Base-by-base conservation (phyloP, 1,140 invertebrate species). In the Atta cephalotes region DNA sequence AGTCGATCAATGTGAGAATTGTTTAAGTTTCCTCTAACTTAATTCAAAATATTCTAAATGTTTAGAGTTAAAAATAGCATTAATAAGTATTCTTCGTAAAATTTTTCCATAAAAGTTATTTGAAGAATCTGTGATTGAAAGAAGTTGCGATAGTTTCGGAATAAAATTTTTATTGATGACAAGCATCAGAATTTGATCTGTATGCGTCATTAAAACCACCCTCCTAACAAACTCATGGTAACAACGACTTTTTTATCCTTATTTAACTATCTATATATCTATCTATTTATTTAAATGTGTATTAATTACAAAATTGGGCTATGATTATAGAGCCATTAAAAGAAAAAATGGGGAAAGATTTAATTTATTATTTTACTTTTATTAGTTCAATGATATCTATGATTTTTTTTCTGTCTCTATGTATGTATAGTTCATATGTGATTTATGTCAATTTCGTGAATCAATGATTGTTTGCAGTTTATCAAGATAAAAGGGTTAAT, bases 191-290 rank as follows among this genome's bases (percentile, higher is more conserved):
- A 85, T 87, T 88, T 62, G 63, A 87, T 90, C 62, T 85, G 25
- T 70, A 21, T 70, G 74, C 85, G 89, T 91, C 92, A 92, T 90
- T 93, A 91, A 93, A 92, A 92, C 92, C 92, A 93, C 91, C 92
- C 91, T 7, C 88, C 89, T 92, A 90, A 92, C 90, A 89, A 90
- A 85, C 89, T 90, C 81, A 90, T 89, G 56, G 80, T 84, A 84
- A 84, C 70, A 84, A 76, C 70, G 80, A 76, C 80, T 84, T 82
- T 71, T 35, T 58, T 74, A 10, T 74, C 56, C 39, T 82, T 84
- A 84, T 84, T 39, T 84, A 84, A 84, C 35, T 74, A 16, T 49
- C 66, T 21, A 58, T 58, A 1, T 82, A 49, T 31, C 25, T 80
- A 39, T 58, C 25, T 70, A 39, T 71, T 9, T 72, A 25, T 84